Conservation (phyloP, 2,888 invertebrate genomes). For the Pediacus dermestoides region DNA sequence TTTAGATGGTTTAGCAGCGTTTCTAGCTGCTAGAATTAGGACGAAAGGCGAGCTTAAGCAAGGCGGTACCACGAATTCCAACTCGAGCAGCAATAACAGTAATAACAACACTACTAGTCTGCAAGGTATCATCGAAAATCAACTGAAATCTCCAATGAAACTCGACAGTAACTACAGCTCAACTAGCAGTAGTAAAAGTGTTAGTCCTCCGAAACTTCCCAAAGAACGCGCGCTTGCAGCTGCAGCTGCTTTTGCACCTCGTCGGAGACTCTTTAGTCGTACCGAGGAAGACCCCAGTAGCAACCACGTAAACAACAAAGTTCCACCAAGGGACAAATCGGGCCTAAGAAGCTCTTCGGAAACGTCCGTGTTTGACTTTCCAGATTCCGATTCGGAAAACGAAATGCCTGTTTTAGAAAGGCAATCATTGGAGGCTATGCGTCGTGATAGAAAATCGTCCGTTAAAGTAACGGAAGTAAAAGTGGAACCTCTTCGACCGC, state of each 20-base stretch:
- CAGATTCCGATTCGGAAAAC: conserved; percentile 61
- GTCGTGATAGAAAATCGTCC: conserved; percentile 56
- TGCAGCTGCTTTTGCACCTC: conserved; percentile 42
- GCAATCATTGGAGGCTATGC: conserved; percentile 65
- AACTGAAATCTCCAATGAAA: conserved; percentile 50
- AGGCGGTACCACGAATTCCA: conserved; percentile 26
- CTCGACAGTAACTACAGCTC: conserved; percentile 32
- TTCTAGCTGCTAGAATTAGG: conserved; percentile 68
- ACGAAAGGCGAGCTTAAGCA: conserved; percentile 83
- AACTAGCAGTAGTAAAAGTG: conserved; percentile 34
- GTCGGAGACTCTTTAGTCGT: conserved; percentile 58
- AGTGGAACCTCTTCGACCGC: conserved; percentile 23
- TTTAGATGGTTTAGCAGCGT: conserved; percentile 59
- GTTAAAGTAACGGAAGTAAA: conserved; percentile 56
- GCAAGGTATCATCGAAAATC: conserved; percentile 34
- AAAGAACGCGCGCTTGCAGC: conserved; percentile 43
- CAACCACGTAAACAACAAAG: conserved; percentile 29
- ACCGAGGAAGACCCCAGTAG: conserved; percentile 52
- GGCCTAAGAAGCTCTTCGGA: conserved; percentile 59
- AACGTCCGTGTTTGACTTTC: conserved; percentile 63
- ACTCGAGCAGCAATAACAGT: conserved; percentile 22
- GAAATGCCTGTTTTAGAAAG: conserved; percentile 61
- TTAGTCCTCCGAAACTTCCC: conserved; percentile 52
- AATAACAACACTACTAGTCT: conserved; percentile 24
- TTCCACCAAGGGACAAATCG: conserved; percentile 49